Conservation (phyloP, 2,113 vertebrate species). For the Sprattus sprattus region DNA sequence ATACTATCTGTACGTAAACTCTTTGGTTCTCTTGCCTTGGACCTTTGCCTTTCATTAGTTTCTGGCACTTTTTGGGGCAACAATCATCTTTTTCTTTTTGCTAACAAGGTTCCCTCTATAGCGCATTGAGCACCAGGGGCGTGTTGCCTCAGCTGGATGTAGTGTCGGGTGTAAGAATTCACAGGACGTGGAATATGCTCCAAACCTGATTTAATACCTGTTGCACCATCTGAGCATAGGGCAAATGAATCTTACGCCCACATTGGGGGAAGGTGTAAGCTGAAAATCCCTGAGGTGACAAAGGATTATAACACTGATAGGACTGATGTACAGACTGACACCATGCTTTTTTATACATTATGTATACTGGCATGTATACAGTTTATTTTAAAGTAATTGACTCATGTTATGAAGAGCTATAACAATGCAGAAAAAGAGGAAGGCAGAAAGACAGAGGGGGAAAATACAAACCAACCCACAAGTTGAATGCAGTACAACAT, state of each 20-base stretch:
- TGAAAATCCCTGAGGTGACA: neutral
- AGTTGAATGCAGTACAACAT: neutral
- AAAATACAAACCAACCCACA: neutral
- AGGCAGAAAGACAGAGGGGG: neutral
- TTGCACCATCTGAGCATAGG: neutral
- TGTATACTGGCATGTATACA: neutral
- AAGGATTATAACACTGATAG: neutral
- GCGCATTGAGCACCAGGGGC: neutral
- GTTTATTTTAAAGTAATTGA: neutral
- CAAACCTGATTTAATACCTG: neutral
- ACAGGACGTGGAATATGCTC: neutral
- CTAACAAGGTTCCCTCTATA: neutral
- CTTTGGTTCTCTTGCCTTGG: neutral
- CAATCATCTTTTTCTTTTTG: neutral
- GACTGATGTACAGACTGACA: neutral
- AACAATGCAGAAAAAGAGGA: neutral
- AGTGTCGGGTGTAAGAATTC: neutral
- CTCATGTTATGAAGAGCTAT: neutral
- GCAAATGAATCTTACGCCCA: neutral
- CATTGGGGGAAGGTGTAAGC: neutral
- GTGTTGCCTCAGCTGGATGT: neutral
- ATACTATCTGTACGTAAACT: neutral
- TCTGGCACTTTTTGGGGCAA: neutral
- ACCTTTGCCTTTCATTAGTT: neutral
- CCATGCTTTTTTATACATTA: neutral